These are phyloP conservation scores for Stegodyphus mimosarum DNA, from an alignment of 1,140 invertebrate genomes.

Conservation along the genomic window DNA sequence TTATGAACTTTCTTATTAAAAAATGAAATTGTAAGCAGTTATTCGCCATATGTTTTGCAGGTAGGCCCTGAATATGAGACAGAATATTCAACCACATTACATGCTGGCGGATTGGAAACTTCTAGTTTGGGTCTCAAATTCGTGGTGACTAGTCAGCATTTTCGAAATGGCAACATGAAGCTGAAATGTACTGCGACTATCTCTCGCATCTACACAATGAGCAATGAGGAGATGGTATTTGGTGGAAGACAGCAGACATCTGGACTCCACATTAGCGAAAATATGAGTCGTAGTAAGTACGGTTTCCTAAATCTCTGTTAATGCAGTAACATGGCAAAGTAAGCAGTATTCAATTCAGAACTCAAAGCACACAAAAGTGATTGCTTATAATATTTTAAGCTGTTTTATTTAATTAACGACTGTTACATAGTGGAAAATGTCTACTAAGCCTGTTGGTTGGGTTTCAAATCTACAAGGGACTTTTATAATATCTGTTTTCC, in stretches of 20 bases:
- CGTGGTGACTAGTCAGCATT: slow-evolving; percentile 64
- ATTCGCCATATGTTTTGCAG: slow-evolving; percentile 33
- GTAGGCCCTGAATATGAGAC: slow-evolving; percentile 63
- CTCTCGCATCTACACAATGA: slow-evolving; percentile 83
- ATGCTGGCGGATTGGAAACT: slow-evolving; percentile 65
- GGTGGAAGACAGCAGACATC: slow-evolving; percentile 75
- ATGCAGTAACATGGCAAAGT: neutral
- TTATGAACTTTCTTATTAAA: neutral
- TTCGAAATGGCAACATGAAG: slow-evolving; percentile 64
- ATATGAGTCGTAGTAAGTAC: slow-evolving; percentile 61
- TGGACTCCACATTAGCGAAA: slow-evolving; percentile 64
- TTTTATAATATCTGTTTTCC: too few relatives aligned
- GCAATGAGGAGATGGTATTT: slow-evolving; percentile 85
- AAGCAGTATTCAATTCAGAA: too few relatives aligned
- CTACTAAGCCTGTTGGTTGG: too few relatives aligned
- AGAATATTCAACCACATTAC: slow-evolving; percentile 63
- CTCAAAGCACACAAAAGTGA: too few relatives aligned
- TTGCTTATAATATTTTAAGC: too few relatives aligned
- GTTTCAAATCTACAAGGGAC: too few relatives aligned
- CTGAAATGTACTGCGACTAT: slow-evolving; percentile 66
- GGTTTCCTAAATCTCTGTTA: neutral
- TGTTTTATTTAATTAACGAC: too few relatives aligned
- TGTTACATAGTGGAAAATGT: too few relatives aligned
- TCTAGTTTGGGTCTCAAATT: slow-evolving; percentile 65
- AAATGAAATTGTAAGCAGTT: neutral